These are phyloP conservation scores for Molossus alvarezi DNA, from an alignment of 2,797 vertebrate species.

Conservation along the genomic window DNA sequence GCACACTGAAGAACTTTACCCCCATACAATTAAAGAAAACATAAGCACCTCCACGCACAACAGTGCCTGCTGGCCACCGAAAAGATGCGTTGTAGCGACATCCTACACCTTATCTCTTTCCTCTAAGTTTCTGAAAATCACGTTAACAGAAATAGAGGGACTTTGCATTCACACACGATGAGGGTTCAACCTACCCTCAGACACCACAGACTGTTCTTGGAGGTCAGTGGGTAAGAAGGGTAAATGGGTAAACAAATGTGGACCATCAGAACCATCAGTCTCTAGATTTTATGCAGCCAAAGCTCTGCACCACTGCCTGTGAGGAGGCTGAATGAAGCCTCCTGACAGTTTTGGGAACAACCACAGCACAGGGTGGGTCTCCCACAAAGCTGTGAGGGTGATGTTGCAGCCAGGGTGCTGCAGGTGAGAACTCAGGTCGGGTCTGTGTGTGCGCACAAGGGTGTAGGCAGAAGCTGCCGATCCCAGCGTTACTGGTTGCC, in stretches of 20 bases:
- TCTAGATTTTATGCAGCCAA: fast-evolving
- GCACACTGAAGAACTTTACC: fast-evolving
- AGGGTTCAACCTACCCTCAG: fast-evolving
- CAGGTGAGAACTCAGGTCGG: not conserved
- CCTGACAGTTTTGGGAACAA: not conserved
- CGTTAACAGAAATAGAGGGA: not conserved
- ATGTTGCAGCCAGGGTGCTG: too few relatives aligned
- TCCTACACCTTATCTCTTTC: fast-evolving
- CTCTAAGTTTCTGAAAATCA: not conserved
- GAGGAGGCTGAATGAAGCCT: not conserved
- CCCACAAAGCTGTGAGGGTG: fast-evolving
- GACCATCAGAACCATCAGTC: not conserved
- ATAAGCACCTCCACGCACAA: not conserved
- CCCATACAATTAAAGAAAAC: not conserved
- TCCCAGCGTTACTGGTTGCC: not conserved
- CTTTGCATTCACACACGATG: not conserved
- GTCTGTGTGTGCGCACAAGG: not conserved
- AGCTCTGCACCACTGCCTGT: fast-evolving
- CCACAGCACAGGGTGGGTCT: not conserved
- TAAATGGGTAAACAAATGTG: not conserved
- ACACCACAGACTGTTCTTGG: too few relatives aligned
- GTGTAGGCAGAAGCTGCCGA: not conserved
- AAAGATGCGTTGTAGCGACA: fast-evolving
- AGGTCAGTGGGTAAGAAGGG: not conserved
- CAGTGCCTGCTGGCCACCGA: not conserved